Evolutionary conservation across 37 sponge, comb jelly and placozoan genomes (phyloP).

Genomic region (Spongilla lacustris): DNA sequence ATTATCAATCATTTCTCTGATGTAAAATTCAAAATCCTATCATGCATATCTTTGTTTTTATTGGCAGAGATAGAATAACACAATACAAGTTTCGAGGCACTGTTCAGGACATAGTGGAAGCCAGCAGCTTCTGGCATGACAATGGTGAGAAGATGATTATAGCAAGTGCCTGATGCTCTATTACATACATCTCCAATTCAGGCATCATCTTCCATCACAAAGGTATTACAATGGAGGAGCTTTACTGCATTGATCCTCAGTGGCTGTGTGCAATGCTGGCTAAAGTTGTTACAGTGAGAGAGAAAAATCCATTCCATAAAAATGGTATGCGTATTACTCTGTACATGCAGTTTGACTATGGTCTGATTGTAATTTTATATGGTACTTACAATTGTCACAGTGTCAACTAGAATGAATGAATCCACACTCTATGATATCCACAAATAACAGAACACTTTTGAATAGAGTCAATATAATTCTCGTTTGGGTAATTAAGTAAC

Average conservation of each 20-base stretch:
- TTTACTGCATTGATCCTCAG: slow-evolving; percentile 88
- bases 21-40: no score
- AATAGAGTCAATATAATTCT: no score
- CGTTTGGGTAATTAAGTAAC: no score
- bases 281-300: slow-evolving; percentile 65
- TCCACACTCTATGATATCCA: no score
- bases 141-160: slow-evolving; percentile 41
- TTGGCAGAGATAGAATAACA: slow-evolving; percentile 2
- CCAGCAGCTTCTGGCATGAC: slow-evolving; percentile 76
- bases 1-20: no score
- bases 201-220: slow-evolving; percentile 77
- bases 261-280: slow-evolving; percentile 81
- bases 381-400: no score
- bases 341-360: no score
- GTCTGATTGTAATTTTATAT: no score
- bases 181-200: background rate
- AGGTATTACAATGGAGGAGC: slow-evolving; percentile 49
- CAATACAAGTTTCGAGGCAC: background rate
- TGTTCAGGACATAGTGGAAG: slow-evolving; percentile 67
- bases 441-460: no score
- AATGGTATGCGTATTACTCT: slow-evolving; percentile 44
- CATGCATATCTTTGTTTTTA: no score
- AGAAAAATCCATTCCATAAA: slow-evolving; percentile 59
- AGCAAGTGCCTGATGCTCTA: background rate
- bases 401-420: no score